Conservation (phyloP, 2,888 invertebrate species). For the Cryptocephalus primarius region DNA sequence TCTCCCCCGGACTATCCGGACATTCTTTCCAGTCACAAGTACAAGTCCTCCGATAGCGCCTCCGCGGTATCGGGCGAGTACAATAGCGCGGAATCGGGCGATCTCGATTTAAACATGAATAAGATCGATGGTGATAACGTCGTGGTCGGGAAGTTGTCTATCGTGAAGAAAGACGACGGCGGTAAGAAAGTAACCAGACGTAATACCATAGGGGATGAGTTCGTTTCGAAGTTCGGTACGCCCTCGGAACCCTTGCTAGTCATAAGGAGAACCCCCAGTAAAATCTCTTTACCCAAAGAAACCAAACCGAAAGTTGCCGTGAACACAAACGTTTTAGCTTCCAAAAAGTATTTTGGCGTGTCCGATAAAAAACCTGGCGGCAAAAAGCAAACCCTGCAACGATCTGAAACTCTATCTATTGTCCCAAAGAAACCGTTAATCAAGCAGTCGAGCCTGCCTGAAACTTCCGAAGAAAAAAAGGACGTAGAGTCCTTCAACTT, state of each 20-base stretch:
- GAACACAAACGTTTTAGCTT: slow-evolving; percentile 26
- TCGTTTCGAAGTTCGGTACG: slow-evolving; percentile 27
- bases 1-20: slow-evolving; percentile 9
- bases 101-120: slow-evolving; percentile 25
- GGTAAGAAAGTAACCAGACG: slow-evolving; percentile 19
- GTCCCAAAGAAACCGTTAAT: slow-evolving; percentile 14
- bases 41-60: slow-evolving; percentile 27
- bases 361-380: no score
- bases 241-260: slow-evolving; percentile 31
- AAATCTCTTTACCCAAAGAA: slow-evolving; percentile 33
- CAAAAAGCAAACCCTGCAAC: slow-evolving; percentile 5
- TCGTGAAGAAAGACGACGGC: slow-evolving; percentile 11
- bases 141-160: slow-evolving; percentile 19
- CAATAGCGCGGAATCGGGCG: slow-evolving; percentile 32
- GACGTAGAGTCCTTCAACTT: slow-evolving; percentile 30
- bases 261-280: slow-evolving; percentile 36
- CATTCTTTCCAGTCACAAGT: slow-evolving; percentile 10
- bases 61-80: slow-evolving; percentile 29
- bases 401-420: slow-evolving; percentile 17
- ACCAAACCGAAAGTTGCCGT: slow-evolving; percentile 35
- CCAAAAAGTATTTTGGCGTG: slow-evolving; percentile 36
- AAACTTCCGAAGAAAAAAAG: slow-evolving; percentile 17
- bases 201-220: slow-evolving; percentile 29
- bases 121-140: slow-evolving; percentile 12
- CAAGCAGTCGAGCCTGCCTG: slow-evolving; percentile 28